Base-by-base conservation (phyloP, 2,113 vertebrate species). In the Potamarius usumacintae region DNA sequence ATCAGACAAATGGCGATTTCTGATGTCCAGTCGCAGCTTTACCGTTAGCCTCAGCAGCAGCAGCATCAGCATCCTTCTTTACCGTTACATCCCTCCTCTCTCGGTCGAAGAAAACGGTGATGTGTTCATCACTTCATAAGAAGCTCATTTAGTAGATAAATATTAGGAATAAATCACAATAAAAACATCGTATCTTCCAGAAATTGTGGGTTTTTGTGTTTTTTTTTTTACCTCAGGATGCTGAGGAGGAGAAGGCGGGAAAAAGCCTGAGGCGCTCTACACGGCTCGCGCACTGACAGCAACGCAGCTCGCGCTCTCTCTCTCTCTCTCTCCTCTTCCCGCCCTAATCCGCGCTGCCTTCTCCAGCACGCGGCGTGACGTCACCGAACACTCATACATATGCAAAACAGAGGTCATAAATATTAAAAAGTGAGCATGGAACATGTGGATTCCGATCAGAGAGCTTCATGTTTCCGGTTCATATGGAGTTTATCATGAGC, bases 311-410 rank as follows among this genome's bases (percentile, higher is more conserved):
- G 52, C 52, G 52, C 52, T 14, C 55, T 57, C 55, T 57, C 55
- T 57, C 55, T 84, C 87, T 65, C 58, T 76, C 76, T 57, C 76
- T 60, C 50, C 34, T 30, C 50, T 55, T 20, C 69, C 52, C 53
- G 17, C 76, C 76, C 72, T 78, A 27, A 55, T 77, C 74, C 22
- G 22, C 74, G 74, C 74, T 77, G 74, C 14, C 84, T 57, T 50
- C 84, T 80, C 53, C 62, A 81, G 86, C 42, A 85, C 69, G 77
- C 79, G 90, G 90, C 87, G 87, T 55, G 82, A 84, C 82, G 82
- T 84, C 82, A 84, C 92, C 91, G 17, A 74, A 92, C 8, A n/a
- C 4, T 15, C 48, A 78, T 78, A 10, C 55, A 78, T 78, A 55
- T 78, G 76, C 76, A 78, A 53, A 52, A 2, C 10, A 52, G 22